Evolutionary conservation across 2,113 vertebrate species (phyloP).

Genomic region (Bubo bubo): DNA sequence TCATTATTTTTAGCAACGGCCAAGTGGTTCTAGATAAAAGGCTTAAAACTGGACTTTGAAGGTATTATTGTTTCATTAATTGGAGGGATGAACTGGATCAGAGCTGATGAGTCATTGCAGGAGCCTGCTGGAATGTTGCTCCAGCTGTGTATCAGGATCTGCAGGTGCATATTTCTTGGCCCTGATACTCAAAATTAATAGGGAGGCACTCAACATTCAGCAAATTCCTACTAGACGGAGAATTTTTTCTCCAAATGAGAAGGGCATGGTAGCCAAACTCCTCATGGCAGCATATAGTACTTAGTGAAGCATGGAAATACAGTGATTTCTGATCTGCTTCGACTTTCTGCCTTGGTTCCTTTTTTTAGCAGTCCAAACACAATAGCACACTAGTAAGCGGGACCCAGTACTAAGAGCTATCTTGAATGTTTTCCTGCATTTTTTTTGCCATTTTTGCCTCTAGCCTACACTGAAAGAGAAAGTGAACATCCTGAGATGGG

Average conservation of each 20-base stretch:
- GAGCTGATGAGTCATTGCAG: conserved; percentile 20
- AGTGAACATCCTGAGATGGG: neutral
- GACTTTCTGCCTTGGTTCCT: neutral
- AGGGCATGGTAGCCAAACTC: neutral
- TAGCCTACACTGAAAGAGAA: neutral
- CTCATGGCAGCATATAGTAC: neutral
- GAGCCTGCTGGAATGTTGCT: conserved; percentile 36
- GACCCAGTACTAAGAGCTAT: neutral
- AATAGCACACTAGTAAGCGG: neutral
- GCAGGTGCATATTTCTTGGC: conserved; percentile 17
- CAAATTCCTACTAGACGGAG: conserved; percentile 8
- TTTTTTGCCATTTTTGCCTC: neutral
- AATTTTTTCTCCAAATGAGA: neutral
- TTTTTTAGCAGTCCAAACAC: neutral
- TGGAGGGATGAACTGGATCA: neutral
- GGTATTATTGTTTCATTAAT: neutral
- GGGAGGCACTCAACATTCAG: neutral
- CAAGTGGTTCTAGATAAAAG: neutral
- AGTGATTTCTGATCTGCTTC: neutral
- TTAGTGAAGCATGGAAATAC: neutral
- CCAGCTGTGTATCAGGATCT: neutral
- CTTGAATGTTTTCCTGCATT: neutral
- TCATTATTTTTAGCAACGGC: neutral
- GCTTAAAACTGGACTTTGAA: conserved; percentile 13
- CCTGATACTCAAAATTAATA: neutral